Base-by-base conservation (phyloP, 2,113 vertebrate genomes). In the Rhipidura dahli region DNA sequence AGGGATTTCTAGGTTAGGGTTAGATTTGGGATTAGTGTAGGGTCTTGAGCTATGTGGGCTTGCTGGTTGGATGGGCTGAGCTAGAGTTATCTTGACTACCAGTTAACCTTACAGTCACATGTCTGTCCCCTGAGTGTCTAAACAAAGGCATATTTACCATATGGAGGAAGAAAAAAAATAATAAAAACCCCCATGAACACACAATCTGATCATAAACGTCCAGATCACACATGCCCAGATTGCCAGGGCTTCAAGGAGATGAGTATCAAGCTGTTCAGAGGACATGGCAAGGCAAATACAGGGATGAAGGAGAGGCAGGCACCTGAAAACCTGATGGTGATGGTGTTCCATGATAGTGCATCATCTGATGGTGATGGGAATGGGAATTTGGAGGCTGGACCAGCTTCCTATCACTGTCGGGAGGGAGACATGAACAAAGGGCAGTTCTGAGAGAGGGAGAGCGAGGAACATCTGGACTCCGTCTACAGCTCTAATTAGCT, bases 381-480 rank as follows among this genome's bases (percentile, higher is more conserved):
- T 0, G 1, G 22, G 57, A 63, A 59, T 6, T 0, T 37, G 22
- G 20, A 40, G 63, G 7, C 35, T 37, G 44, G 22, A 70, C 10
- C 30, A 2, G 18, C 26, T 83, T 53, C 28, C 4, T 15, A 0
- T 15, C 10, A 8, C 39, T 86, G 61, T 7, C 0, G 0, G 21
- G 42, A 66, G 33, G 23, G 23, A 83, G n/a, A 65, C 1, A 2
- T 0, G 28, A 87, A 42, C 2, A 40, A 71, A 75, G 39, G 35
- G 45, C 50, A 30, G 10, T 17, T 71, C 51, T 35, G 54, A 59
- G 9, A 47, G 11, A 59, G 37, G 42, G 9, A 50, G 10, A 89
- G 27, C 31, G 45, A 35, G 16, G n/a, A 57, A 7, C 15, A 28
- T 69, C 85, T 42, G 9, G 53, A 42, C 78, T 76, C 70, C 2